A percentile compares a stretch with the other conserved stretches of the same genome.
phyloP scores from a whole-genome alignment of 2,888 invertebrate genomes.

The Drosophila subquinaria region DNA sequence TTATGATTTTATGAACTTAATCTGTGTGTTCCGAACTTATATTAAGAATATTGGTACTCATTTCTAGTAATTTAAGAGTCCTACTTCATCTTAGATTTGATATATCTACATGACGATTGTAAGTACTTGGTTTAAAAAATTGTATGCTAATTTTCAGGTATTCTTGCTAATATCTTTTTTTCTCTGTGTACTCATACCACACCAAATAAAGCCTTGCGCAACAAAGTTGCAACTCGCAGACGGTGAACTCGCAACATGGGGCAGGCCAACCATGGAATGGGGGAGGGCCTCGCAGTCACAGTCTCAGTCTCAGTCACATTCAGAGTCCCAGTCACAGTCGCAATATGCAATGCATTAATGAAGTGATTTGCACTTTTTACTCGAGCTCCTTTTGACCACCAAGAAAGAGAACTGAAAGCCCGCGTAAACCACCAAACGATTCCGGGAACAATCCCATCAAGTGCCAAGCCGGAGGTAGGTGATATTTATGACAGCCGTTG shows the following conservation, averaged over 20 bases:
- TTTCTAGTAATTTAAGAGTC: too few relatives aligned
- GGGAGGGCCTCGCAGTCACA: neutral
- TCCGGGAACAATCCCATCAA: slow-evolving; percentile 73
- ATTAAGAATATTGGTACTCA: too few relatives aligned
- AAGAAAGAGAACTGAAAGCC: slow-evolving; percentile 21
- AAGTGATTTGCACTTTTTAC: slow-evolving; percentile 76
- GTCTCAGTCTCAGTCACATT: neutral
- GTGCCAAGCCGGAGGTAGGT: slow-evolving; percentile 51
- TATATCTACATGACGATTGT: too few relatives aligned
- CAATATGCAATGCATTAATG: slow-evolving; percentile 64
- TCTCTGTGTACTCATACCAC: neutral
- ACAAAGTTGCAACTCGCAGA: slow-evolving; percentile 56
- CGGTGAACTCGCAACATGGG: slow-evolving; percentile 17
- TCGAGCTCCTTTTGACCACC: slow-evolving; percentile 67
- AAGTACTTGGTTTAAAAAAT: too few relatives aligned
- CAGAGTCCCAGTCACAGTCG: neutral
- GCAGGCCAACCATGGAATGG: slow-evolving; percentile 24
- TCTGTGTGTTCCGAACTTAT: too few relatives aligned
- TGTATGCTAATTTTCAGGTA: too few relatives aligned
- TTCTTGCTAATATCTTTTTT: too few relatives aligned
- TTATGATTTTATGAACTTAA: too few relatives aligned
- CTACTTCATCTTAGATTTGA: too few relatives aligned
- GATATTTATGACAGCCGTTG: slow-evolving; percentile 75
- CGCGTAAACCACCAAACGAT: slow-evolving; percentile 35
- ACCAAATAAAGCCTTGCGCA: slow-evolving; percentile 57